phyloP scores from a whole-genome alignment of 2,888 invertebrate species.

The Halictus ligatus region DNA sequence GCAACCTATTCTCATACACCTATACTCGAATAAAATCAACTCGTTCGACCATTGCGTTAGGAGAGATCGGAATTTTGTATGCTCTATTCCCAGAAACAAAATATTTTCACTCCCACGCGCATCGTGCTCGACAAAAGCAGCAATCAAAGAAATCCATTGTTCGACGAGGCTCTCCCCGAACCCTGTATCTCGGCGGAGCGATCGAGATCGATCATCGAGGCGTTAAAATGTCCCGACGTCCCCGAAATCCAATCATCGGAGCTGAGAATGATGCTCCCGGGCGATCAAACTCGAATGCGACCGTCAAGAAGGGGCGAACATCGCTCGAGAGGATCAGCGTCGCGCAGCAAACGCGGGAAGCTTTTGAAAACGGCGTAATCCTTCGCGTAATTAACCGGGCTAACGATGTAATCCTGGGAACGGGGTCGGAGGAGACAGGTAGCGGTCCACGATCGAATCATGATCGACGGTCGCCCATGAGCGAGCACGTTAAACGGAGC shows the following conservation, averaged over 20 bases:
- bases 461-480: slow-evolving; percentile 41
- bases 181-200: background rate
- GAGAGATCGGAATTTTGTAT: background rate
- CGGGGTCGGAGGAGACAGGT: background rate
- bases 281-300: background rate
- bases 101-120: background rate
- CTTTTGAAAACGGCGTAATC: slow-evolving; percentile 21
- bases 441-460: slow-evolving; percentile 23
- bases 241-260: background rate
- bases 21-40: background rate
- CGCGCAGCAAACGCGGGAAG: background rate
- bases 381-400: slow-evolving; percentile 44
- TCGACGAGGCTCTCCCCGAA: background rate
- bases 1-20: background rate
- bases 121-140: background rate
- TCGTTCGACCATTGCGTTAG: background rate
- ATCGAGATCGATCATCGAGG: background rate
- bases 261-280: background rate
- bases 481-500: slow-evolving; percentile 36
- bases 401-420: slow-evolving; percentile 23
- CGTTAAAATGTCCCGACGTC: background rate
- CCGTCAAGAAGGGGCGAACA: background rate
- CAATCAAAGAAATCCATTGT: background rate
- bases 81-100: too few species aligned
- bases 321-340: background rate